phyloP scores from a whole-genome alignment of 2,797 vertebrate species.

The Tapera naevia region DNA sequence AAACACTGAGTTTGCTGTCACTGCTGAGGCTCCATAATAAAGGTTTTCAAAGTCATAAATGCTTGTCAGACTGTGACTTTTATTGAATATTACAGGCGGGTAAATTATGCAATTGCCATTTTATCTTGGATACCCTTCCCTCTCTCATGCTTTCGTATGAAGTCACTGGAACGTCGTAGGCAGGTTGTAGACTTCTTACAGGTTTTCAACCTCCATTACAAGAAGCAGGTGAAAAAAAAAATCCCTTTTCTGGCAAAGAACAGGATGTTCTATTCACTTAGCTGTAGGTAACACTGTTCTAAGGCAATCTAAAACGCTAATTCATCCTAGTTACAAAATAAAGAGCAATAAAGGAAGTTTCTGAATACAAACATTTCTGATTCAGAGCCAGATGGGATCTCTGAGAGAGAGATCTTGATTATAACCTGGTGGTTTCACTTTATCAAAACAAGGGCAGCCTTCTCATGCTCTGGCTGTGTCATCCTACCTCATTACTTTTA shows the following conservation, averaged over 20 bases:
- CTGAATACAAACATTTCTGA: background rate
- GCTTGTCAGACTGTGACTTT: background rate
- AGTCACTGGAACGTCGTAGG: background rate
- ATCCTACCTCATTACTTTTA: background rate
- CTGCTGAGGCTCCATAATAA: background rate
- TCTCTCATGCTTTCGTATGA: background rate
- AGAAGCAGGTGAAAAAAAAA: background rate
- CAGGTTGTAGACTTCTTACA: background rate
- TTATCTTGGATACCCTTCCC: background rate
- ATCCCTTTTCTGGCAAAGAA: background rate
- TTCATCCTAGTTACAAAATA: background rate
- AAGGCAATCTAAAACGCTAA: background rate
- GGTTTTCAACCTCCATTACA: background rate
- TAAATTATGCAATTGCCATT: background rate
- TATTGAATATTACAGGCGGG: background rate
- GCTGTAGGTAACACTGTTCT: background rate
- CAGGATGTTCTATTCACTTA: background rate
- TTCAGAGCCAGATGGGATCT: background rate
- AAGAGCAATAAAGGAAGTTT: background rate
- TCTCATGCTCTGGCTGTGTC: background rate
- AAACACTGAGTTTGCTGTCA: background rate
- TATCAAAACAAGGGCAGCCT: background rate
- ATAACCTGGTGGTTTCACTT: background rate
- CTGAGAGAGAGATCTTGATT: background rate
- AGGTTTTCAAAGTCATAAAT: background rate